Conservation (phyloP, 1,140 invertebrate species). For the Leucophenga varia region DNA sequence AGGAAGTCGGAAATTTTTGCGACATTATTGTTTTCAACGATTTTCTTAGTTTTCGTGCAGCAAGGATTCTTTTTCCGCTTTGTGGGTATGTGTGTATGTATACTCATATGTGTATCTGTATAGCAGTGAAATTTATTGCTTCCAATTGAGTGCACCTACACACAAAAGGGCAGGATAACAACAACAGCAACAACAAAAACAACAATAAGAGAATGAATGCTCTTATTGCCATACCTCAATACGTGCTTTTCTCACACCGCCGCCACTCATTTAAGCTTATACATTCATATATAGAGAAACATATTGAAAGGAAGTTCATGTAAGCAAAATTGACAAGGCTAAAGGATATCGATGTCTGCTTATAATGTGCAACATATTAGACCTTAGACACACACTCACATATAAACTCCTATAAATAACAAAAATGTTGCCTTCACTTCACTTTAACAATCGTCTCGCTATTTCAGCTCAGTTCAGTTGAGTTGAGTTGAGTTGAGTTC, state of each 20-base stretch:
- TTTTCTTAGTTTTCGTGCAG: constrained; percentile 31
- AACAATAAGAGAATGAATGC: constrained; percentile 44
- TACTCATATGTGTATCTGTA: constrained; percentile 19
- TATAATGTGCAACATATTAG: constrained; percentile 56
- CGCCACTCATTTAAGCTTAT: too few species aligned
- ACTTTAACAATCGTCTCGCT: constrained; percentile 28
- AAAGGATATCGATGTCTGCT: constrained; percentile 56
- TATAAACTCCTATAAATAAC: constrained; percentile 46
- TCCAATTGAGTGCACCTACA: constrained; percentile 51
- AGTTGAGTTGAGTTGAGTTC: not conserved
- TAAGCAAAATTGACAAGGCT: constrained; percentile 55
- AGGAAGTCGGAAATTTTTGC: constrained; percentile 54
- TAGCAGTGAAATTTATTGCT: constrained; percentile 54
- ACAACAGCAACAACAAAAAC: too few species aligned
- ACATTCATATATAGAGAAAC: constrained; percentile 24
- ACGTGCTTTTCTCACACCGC: constrained; percentile 2
- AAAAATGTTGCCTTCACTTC: constrained; percentile 19
- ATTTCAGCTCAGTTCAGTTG: not conserved
- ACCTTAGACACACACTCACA: constrained; percentile 46
- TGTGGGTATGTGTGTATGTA: not conserved
- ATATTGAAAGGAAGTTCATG: constrained; percentile 51
- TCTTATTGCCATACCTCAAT: constrained; percentile 26
- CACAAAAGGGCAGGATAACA: constrained; percentile 16
- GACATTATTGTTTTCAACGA: constrained; percentile 51
- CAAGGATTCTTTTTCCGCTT: not conserved